These are phyloP conservation scores for Toxotes chatareus DNA, from an alignment of 2,113 vertebrate genomes.

Conservation along the genomic window DNA sequence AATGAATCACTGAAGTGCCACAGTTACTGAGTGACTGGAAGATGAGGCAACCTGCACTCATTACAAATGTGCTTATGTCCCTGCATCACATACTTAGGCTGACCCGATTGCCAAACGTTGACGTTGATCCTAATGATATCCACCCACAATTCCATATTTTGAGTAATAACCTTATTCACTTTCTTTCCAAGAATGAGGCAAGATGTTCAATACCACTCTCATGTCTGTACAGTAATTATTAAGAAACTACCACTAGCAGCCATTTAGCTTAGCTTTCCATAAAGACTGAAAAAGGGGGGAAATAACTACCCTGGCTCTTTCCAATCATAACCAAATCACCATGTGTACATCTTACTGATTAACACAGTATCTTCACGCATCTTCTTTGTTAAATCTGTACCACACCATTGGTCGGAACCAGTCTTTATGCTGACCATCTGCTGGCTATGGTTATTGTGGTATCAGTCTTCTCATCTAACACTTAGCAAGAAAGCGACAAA, in stretches of 20 bases:
- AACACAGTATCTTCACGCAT: not conserved
- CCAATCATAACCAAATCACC: not conserved
- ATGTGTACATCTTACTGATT: not conserved
- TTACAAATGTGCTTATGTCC: not conserved
- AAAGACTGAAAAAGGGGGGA: not conserved
- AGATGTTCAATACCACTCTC: not conserved
- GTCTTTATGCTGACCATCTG: not conserved
- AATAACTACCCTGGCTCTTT: not conserved
- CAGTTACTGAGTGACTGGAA: slow-evolving; percentile 2
- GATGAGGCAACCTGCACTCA: slow-evolving; percentile 31
- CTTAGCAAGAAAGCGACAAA: not conserved
- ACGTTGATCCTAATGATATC: not conserved
- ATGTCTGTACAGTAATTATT: not conserved
- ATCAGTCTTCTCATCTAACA: not conserved
- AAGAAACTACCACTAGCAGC: not conserved
- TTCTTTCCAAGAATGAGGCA: not conserved
- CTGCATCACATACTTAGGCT: not conserved
- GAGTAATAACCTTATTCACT: not conserved
- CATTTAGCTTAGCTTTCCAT: not conserved
- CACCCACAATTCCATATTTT: not conserved
- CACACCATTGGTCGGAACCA: not conserved
- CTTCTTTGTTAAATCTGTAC: no score
- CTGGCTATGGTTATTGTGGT: not conserved
- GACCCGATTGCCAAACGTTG: not conserved
- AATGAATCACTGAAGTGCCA: slow-evolving; percentile 18